Base-by-base conservation (phyloP, 2,888 invertebrate species). In the Agrochola circellaris region DNA sequence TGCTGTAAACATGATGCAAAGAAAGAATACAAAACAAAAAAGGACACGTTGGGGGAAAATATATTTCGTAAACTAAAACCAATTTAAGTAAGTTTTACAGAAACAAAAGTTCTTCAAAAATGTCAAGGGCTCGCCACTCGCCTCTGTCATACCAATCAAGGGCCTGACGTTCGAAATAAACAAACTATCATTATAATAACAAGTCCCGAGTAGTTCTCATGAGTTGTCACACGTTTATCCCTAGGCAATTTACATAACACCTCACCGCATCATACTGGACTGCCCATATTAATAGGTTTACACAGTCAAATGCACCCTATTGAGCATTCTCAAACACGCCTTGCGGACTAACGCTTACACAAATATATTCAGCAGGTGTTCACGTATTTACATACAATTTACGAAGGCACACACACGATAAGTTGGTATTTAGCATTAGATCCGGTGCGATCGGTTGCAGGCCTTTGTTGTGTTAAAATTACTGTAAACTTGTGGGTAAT, bases 341-440 rank as follows among this genome's bases (percentile, higher is more conserved):
- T 92, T 91, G 90, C 89, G 90, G 91, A 89, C 91, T 91, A 89
- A 92, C 92, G 90, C 90, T 91, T 90, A 92, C 89, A 93, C 94
- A 95, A 96, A 95, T 95, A 94, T 96, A 96, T 96, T 95, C 96
- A 94, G 95, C 96, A 96, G 96, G 96, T 96, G 96, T 95, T 94
- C 93, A 92, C 92, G 86, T 95, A 96, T 96, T 96, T 95, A 96
- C 96, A 96, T 96, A 96, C 95, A 95, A 95, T 96, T 96, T 96
- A 94, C 92, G 93, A 93, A 95, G 93, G 91, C 93, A 92, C 91
- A 93, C 92, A 92, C 87, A 90, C 89, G 91, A 94, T 94, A 92
- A 94, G 93, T 92, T 92, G 91, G 92, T 93, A 91, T 92, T 93
- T 93, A 93, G 91, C 91, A 92, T 91, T 87, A 89, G 91, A 94